These are phyloP conservation scores for Haliclystus octoradiatus DNA, from an alignment of 30 jellyfish, hydroid and myxozoan genomes.

Conservation along the genomic window DNA sequence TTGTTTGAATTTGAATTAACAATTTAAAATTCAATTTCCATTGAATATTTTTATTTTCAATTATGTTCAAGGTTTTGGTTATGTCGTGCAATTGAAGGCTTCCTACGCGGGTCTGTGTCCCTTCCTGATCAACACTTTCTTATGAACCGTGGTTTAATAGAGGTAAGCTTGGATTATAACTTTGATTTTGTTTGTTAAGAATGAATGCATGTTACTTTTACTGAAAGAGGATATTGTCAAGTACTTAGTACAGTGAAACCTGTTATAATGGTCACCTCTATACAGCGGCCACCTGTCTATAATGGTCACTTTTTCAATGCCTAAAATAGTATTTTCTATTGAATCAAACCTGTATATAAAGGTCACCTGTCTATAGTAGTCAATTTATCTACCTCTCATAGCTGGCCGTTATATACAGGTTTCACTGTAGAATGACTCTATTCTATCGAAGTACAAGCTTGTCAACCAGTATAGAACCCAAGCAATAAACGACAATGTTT, in stretches of 20 bases:
- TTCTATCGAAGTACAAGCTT: too few species aligned
- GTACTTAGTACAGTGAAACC: background rate
- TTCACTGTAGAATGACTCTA: too few species aligned
- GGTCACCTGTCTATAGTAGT: too few species aligned
- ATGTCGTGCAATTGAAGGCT: conserved; percentile 96
- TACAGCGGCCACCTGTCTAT: background rate
- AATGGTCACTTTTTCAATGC: background rate
- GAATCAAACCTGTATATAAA: background rate
- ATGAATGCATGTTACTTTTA: too few species aligned
- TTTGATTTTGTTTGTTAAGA: background rate
- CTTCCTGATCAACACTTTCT: conserved; percentile 88
- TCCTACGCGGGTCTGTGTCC: conserved; percentile 89
- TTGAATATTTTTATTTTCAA: background rate
- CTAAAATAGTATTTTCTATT: background rate
- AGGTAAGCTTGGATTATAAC: conserved; percentile 30
- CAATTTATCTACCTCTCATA: too few species aligned
- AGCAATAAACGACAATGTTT: too few species aligned
- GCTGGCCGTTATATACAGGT: too few species aligned
- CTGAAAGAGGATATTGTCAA: too few species aligned
- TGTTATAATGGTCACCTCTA: background rate
- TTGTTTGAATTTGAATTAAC: background rate
- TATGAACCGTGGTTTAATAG: conserved; percentile 60
- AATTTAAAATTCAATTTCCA: background rate
- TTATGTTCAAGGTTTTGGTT: conserved; percentile 77
- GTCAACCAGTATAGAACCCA: too few species aligned